These are phyloP conservation scores for Mus musculus DNA, from an alignment of 2,113 vertebrate genomes.

Conservation along the genomic window GRCm39 chr9:110967501-110968000, in stretches of 20 bases:
- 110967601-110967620: background rate
- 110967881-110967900: background rate
- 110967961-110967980: background rate
- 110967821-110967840: background rate
- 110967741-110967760: slow-evolving; percentile 1
- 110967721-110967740: background rate
- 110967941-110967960: background rate
- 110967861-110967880: background rate
- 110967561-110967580: background rate
- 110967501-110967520: background rate
- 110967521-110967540: background rate
- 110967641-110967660: background rate
- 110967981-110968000: background rate
- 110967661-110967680: background rate
- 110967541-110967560: background rate
- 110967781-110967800: background rate
- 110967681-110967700: background rate
- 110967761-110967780: background rate
- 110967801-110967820: background rate
- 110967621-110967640: background rate
- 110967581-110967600: background rate
- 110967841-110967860: background rate
- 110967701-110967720: background rate
- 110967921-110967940: background rate
- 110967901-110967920: background rate